Evolutionary conservation across 1,140 invertebrate genomes (phyloP), one percentile per base, ranked within the genome.

Genomic region (Philopotamus ludificatus): DNA sequence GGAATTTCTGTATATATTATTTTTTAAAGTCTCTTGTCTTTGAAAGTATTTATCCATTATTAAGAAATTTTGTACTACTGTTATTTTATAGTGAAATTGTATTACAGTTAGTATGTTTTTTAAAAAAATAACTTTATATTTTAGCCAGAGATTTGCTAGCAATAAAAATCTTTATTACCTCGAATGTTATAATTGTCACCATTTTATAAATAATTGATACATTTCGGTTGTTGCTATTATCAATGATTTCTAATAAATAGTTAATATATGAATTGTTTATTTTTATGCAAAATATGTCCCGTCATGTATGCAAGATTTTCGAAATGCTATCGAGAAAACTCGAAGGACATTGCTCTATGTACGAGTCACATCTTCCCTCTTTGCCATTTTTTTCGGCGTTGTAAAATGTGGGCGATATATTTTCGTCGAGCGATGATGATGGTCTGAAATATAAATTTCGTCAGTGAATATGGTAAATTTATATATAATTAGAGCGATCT

Each of bases 321-420:
- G 69, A 68, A 41, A 70, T 67, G 7, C 34, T 34, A 51, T 70
- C 66, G 20, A 70, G 41, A 23, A 70, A 51, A 45, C 63, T 63
- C 15, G 50, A 50, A 3, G 63, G 58, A 51, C 69, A 70, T 41
- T 65, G 3, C n/a, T 58, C 41, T n/a, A 21, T 34, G 34, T 70
- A 68, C 34, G 23, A 12, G 16, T 2, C 26, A 57, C 69, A 70
- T 20, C 63, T 22, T 2, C 63, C 57, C 8, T 18, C 7, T 8
- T 44, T 45, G 28, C 69, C 69, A 22, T 23, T 42, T 50, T 65
- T 70, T 60, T 67, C 66, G 15, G 69, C 65, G 44, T 42, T n/a
- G 41, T 67, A 70, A 54, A 68, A 67, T 10, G 45, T 26, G 18
- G 53, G 26, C 26, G 69, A 51, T 15, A 67, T 28, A 18, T 34